Evolutionary conservation across 2,113 vertebrate species (phyloP).

Genomic region (Phaethornis superciliosus): DNA sequence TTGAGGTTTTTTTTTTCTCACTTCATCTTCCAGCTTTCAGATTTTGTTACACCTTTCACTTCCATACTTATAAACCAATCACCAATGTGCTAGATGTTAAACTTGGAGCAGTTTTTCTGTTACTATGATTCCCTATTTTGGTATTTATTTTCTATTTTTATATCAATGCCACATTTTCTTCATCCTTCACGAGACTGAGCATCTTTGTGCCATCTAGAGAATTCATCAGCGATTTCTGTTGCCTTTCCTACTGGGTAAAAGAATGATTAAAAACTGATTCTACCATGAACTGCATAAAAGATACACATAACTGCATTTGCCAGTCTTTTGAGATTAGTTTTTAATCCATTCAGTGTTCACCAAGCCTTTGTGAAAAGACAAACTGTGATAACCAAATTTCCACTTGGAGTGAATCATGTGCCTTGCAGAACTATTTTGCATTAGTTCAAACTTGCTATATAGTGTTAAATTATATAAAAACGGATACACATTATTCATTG

Average conservation of each 20-base stretch:
- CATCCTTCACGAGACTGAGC: not conserved
- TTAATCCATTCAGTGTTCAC: not conserved
- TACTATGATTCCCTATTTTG: not conserved
- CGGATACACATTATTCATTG: not conserved
- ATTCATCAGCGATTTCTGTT: not conserved
- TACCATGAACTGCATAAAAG: not conserved
- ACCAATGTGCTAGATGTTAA: not conserved
- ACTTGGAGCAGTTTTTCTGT: not conserved
- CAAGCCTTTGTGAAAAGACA: not conserved
- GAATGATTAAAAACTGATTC: not conserved
- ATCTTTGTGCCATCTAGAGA: not conserved
- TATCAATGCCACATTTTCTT: not conserved
- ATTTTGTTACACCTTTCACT: conserved; percentile 7
- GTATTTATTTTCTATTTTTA: not conserved
- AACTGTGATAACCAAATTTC: not conserved
- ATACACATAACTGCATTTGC: not conserved
- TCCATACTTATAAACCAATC: not conserved
- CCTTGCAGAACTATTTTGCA: not conserved
- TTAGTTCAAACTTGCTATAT: not conserved
- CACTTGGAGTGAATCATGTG: not conserved
- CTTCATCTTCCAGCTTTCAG: conserved; percentile 2
- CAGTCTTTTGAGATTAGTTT: not conserved
- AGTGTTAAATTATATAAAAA: conserved; percentile 10
- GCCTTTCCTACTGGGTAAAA: not conserved
- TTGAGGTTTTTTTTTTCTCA: not conserved